Evolutionary conservation across 2,113 vertebrate species (phyloP), one percentile per base, ranked within the genome.

Genomic region (Bujurquina vittata): DNA sequence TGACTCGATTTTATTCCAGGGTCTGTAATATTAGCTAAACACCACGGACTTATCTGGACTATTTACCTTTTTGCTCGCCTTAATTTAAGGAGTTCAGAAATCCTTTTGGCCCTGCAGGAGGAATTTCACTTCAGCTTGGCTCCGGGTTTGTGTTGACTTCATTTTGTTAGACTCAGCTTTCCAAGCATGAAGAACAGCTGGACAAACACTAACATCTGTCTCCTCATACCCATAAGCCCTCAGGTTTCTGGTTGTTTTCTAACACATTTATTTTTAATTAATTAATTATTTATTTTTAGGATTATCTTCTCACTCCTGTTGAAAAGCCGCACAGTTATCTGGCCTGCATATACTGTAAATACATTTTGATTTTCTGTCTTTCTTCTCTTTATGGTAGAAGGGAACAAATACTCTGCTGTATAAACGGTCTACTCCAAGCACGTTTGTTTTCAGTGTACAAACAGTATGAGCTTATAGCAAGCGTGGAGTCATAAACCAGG

Each of bases 51-150:
- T 20, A 14, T 60, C 55, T 29, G n/a, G 12, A 75, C 63, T 52
- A 56, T 65, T 40, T 61, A 20, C 2, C 40, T 22, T 46, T 80
- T 40, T 29, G 29, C 40, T 55, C 7, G 60, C 4, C 9, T 14
- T 52, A 46, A 29, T 46, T 55, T 20, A 10, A 62, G 22, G 20
- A 75, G 43, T 12, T 79, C 11, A 84, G 59, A 72, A 87, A 86
- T 76, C 33, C 61, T 18, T 40, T 75, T 56, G 75, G 74, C 73
- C 23, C 84, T 35, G 3, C 23, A 65, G 61, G 54, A 87, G 61
- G 67, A 88, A 77, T 77, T 75, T 85, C 75, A 87, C 58, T 63
- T 77, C 59, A n/a, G 46, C 72, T 82, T 80, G 69, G 67, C 84
- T 81, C 52, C 8, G 1, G 18, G 54, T 62, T 80, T 84, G 55